Evolutionary conservation across 2,113 vertebrate genomes (phyloP).

Genomic region (Microcebus lehilahytsara): DNA sequence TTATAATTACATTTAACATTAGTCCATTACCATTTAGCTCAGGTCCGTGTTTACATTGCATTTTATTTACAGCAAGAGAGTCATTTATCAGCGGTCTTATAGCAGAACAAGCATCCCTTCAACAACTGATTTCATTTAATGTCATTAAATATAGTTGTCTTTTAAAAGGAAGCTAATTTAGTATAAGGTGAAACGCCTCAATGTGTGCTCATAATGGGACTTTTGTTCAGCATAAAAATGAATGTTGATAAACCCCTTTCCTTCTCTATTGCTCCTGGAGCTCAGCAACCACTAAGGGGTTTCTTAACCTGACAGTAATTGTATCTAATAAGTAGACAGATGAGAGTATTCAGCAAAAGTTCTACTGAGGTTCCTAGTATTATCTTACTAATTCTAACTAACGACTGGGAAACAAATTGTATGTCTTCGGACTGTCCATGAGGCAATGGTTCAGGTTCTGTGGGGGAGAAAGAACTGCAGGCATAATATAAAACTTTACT

Average conservation of each 20-base stretch:
- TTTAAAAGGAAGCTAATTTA: constrained; percentile 41
- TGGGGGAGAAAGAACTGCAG: not conserved
- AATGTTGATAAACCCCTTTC: not conserved
- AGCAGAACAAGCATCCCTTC: not conserved
- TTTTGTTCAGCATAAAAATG: constrained; percentile 44
- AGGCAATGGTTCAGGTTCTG: not conserved
- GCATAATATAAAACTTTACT: not conserved
- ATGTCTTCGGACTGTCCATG: not conserved
- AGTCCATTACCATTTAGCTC: not conserved
- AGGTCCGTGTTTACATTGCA: not conserved
- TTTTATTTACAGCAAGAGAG: not conserved
- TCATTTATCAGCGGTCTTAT: not conserved
- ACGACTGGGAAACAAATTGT: not conserved
- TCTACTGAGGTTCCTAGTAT: not conserved
- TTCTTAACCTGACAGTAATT: constrained; percentile 70
- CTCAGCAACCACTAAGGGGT: not conserved
- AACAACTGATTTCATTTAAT: not conserved
- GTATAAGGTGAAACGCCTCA: not conserved
- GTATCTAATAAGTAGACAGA: constrained; percentile 61
- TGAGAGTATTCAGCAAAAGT: constrained; percentile 64
- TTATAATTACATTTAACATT: not conserved
- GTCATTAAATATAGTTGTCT: not conserved
- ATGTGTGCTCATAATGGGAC: not conserved
- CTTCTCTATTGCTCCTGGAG: constrained; percentile 28
- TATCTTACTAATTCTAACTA: constrained; percentile 30